phyloP scores from a whole-genome alignment of 2,797 vertebrate genomes.

The Nasua narica region DNA sequence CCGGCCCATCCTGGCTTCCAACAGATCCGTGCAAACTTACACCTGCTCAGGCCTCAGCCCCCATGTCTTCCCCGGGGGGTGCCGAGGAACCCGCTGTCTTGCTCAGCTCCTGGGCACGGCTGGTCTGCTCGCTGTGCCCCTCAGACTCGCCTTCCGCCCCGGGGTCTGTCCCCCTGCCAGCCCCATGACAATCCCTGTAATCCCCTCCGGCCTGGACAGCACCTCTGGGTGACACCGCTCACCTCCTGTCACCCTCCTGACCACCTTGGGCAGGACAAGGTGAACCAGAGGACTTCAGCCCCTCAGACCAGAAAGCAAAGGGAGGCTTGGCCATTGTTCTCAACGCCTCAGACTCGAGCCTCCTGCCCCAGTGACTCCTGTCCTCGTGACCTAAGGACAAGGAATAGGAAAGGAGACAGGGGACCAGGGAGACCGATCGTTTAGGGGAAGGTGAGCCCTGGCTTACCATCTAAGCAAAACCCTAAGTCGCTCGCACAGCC shows the following conservation, averaged over 20 bases:
- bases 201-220: not conserved
- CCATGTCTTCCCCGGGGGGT: fast-evolving
- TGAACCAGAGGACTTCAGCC: not conserved
- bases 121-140: not conserved
- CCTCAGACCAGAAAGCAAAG: not conserved
- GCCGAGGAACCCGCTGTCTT: not conserved
- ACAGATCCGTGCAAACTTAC: not conserved
- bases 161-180: not conserved
- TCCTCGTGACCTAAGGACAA: not conserved
- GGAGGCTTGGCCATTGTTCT: not conserved
- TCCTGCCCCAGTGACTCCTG: not conserved
- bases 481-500: fast-evolving
- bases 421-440: fast-evolving
- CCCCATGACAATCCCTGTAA: not conserved
- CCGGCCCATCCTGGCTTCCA: not conserved
- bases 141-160: not conserved
- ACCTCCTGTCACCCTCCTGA: not conserved
- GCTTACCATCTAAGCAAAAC: not conserved
- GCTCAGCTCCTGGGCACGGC: fast-evolving
- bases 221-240: not conserved
- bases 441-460: not conserved
- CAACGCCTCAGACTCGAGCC: not conserved
- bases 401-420: not conserved
- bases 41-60: not conserved
- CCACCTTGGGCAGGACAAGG: not conserved